phyloP scores from a whole-genome alignment of 2,113 vertebrate species.

The Azemiops feae region DNA sequence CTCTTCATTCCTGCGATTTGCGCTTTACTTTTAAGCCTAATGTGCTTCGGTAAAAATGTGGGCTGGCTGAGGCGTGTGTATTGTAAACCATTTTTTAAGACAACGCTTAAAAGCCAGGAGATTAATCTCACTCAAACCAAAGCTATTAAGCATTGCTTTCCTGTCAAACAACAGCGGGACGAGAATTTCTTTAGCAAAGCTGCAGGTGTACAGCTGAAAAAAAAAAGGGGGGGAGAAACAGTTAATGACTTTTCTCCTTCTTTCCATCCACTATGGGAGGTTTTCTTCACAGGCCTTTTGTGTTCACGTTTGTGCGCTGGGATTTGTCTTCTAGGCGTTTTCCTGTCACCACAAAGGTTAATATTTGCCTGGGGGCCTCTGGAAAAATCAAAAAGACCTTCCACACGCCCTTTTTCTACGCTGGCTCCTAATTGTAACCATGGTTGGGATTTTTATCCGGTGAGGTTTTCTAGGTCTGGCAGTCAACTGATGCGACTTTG shows the following conservation, averaged over 20 bases:
- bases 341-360: not conserved
- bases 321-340: constrained; percentile 6
- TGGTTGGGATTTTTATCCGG: not conserved
- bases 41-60: constrained; percentile 33
- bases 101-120: constrained; percentile 44
- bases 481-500: not conserved
- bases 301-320: not conserved
- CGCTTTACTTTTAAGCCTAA: constrained; percentile 18
- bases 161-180: not conserved
- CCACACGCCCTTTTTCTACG: not conserved
- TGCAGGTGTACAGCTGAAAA: not conserved
- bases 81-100: constrained; percentile 45
- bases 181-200: not conserved
- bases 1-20: constrained; percentile 44
- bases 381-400: not conserved
- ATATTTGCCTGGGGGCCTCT: not conserved
- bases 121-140: constrained; percentile 45
- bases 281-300: not conserved
- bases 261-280: not conserved
- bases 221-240: not conserved
- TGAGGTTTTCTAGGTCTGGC: not conserved
- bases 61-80: constrained; percentile 48
- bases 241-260: not conserved
- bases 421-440: not conserved
- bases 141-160: constrained; percentile 62